These are phyloP conservation scores for Gephyroberyx darwinii DNA, from an alignment of 2,797 vertebrate species.

Conservation along the genomic window DNA sequence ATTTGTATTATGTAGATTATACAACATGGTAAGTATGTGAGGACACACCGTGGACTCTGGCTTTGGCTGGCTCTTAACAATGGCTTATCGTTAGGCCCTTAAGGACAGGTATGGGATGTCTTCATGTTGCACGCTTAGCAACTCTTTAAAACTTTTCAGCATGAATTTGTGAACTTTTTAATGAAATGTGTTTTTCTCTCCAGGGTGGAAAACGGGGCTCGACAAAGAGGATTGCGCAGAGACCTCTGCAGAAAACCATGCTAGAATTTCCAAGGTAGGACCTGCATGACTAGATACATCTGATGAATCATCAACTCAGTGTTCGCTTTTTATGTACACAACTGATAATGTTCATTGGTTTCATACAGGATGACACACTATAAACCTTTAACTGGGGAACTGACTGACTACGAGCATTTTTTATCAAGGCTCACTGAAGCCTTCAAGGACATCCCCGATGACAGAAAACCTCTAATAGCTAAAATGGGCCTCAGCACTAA, in stretches of 20 bases:
- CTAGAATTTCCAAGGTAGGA: conserved; percentile 63
- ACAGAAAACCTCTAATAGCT: conserved; percentile 58
- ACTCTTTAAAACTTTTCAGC: not conserved
- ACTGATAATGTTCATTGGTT: not conserved
- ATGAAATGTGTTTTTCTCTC: not conserved
- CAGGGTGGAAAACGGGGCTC: not conserved
- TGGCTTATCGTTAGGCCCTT: too few species aligned
- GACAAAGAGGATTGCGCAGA: not conserved
- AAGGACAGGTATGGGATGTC: too few species aligned
- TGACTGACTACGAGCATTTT: conserved; percentile 25
- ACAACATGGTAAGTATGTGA: too few species aligned
- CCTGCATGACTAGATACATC: not conserved
- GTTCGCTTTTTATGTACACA: not conserved
- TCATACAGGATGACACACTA: conserved; percentile 39
- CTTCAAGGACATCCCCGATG: conserved; percentile 45
- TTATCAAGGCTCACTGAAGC: conserved; percentile 42
- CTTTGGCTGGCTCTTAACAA: too few species aligned
- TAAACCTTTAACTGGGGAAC: not conserved
- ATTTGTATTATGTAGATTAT: too few species aligned
- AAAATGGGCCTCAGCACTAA: conserved; percentile 41
- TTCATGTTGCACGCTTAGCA: too few species aligned
- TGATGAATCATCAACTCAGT: not conserved
- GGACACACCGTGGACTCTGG: too few species aligned
- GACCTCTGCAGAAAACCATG: conserved; percentile 55
- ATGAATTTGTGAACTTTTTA: not conserved